Percentiles rank a stretch among this genome's conserved stretches.
Evolutionary conservation across 2,113 vertebrate species (phyloP).

Genomic region (Catharus fuscescens): DNA sequence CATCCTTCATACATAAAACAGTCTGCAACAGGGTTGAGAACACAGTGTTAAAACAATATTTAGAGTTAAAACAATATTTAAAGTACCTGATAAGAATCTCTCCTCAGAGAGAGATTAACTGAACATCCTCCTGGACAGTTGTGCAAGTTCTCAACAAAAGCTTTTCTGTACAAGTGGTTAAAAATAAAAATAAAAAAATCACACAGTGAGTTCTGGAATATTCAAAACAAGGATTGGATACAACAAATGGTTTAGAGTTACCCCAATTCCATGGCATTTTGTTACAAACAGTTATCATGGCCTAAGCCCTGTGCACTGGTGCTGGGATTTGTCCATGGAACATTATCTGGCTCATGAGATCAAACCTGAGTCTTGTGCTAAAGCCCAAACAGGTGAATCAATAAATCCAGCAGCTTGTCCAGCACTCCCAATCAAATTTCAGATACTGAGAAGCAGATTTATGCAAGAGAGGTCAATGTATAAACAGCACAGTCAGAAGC

Average conservation of each 20-base stretch:
- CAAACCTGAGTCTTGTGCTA: not conserved
- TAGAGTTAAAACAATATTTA: conserved; percentile 2
- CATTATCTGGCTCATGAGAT: not conserved
- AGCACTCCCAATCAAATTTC: not conserved
- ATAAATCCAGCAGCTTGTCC: not conserved
- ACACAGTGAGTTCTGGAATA: not conserved
- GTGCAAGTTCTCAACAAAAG: conserved; percentile 17
- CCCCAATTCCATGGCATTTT: not conserved
- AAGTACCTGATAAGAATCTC: conserved; percentile 45
- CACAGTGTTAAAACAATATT: not conserved
- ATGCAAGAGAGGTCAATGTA: not conserved
- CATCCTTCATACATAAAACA: conserved; percentile 23
- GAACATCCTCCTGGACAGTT: conserved; percentile 35
- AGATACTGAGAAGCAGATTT: not conserved
- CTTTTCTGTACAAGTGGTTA: conserved; percentile 39
- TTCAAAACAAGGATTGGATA: not conserved
- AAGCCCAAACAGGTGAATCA: not conserved
- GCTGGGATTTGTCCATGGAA: not conserved
- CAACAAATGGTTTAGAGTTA: not conserved
- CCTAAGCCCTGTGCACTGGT: not conserved
- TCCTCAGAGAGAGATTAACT: not conserved
- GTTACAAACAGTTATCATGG: not conserved
- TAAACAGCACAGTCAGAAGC: conserved; percentile 22
- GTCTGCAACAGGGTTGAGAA: not conserved
- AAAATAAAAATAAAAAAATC: not conserved